Base-by-base conservation (phyloP, 92 coral and sea anemone genomes). In the Phenganax marumi region DNA sequence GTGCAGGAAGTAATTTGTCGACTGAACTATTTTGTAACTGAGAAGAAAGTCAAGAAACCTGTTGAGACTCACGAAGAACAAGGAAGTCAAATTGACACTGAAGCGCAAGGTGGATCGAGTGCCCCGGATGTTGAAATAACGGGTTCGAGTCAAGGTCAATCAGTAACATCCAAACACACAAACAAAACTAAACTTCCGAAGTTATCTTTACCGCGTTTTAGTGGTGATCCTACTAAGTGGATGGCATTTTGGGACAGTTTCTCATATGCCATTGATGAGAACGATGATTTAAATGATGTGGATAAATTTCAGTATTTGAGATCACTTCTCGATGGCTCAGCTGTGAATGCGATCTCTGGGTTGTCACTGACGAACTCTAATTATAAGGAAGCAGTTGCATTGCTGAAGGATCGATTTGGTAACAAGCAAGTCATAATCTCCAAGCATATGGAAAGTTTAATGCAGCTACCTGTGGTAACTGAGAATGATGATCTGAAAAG, bases 301-400 rank as follows among this genome's bases (percentile, higher is more conserved):
- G 70, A 64, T 64, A 6, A 56, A 62, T 62, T 62, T 62, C 39
- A 62, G 69, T 62, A 62, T 22, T 62, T 62, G 24, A 18, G 12
- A 62, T 62, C 69, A 3, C 69, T 62, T 1, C 69, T 62, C 3
- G 69, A 62, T 3, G 69, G 69, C 39, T 62, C 69, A 13, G 69
- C 69, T 62, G 69, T 62, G 8, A 22, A 62, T 62, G 69, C 69
- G 24, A 62, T 62, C 25, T 62, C 69, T 62, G 69, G 21, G 3
- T 62, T 62, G 69, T 22, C 69, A 18, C 39, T 62, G 12, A 62
- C 69, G 24, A 62, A 62, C 24, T 62, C 69, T 19, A 62, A 62
- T n/a, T 62, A 62, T 62, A 62, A 62, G 69, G 69, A 62, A 62
- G 69, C 69, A 19, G 69, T 57, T n/a, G n/a, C n/a, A n/a, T n/a